Conservation (phyloP, 1,140 invertebrate genomes). For the Elymnias hypermnestra region DNA sequence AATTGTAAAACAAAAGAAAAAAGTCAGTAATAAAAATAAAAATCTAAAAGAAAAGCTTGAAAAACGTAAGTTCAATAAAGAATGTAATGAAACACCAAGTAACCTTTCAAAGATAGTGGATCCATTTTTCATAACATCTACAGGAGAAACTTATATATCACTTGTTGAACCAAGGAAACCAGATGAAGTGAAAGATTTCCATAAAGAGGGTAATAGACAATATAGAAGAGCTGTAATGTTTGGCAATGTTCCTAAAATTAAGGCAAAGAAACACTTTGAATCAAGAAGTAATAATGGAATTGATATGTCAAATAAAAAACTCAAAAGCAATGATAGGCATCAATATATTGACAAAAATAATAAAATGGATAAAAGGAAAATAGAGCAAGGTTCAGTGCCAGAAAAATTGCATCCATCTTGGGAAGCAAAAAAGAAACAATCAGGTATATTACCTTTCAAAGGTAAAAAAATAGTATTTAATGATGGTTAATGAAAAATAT, state of each 20-base stretch:
- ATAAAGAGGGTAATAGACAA: slow-evolving; percentile 60
- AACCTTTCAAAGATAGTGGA: slow-evolving; percentile 60
- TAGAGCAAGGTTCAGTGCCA: slow-evolving; percentile 22
- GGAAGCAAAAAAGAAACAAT: slow-evolving; percentile 77
- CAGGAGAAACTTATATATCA: slow-evolving; percentile 77
- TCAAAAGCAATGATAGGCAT: no score
- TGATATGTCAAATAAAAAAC: no score
- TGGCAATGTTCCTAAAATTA: slow-evolving; percentile 55
- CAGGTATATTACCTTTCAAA: slow-evolving; percentile 62
- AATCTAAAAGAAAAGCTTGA: slow-evolving; percentile 57
- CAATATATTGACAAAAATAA: slow-evolving; percentile 26
- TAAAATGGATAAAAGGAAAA: slow-evolving; percentile 25
- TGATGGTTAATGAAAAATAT: slow-evolving; percentile 30
- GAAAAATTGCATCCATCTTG: slow-evolving; percentile 79
- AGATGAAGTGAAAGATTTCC: slow-evolving; percentile 62
- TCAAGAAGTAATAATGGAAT: slow-evolving; percentile 21
- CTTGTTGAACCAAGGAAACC: slow-evolving; percentile 66
- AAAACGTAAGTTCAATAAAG: slow-evolving; percentile 56
- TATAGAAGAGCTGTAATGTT: slow-evolving; percentile 66
- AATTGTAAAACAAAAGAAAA: slow-evolving; percentile 22
- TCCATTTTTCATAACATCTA: slow-evolving; percentile 78
- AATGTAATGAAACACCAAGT: slow-evolving; percentile 27
- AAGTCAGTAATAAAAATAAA: slow-evolving; percentile 51
- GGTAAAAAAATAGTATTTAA: slow-evolving; percentile 73
- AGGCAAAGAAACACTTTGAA: slow-evolving; percentile 35